Percentiles rank a stretch among this genome's conserved stretches.
Conservation (phyloP, 2,888 invertebrate genomes). For the Acronicta psi region DNA sequence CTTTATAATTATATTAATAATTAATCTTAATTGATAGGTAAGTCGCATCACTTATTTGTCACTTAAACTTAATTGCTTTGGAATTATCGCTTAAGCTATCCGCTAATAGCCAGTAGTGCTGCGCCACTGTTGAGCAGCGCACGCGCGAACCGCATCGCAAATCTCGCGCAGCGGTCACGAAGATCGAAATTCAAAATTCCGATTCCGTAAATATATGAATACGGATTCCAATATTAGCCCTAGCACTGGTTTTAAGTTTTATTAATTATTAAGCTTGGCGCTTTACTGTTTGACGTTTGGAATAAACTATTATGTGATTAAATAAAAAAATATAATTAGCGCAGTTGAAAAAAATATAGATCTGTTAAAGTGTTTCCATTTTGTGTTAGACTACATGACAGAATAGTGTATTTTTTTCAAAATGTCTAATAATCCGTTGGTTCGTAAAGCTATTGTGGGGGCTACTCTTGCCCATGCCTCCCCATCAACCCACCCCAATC, state of each 20-base stretch:
- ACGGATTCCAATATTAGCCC: not conserved
- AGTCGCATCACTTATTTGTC: slow-evolving; percentile 22
- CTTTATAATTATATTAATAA: slow-evolving; percentile 15
- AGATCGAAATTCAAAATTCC: slow-evolving; percentile 18
- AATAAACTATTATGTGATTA: not conserved
- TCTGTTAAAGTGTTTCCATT: slow-evolving; percentile 14
- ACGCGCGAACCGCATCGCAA: slow-evolving; percentile 64
- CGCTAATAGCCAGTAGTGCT: slow-evolving; percentile 53
- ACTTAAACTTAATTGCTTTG: slow-evolving; percentile 28
- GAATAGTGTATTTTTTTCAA: slow-evolving; percentile 44
- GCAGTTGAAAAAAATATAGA: not conserved
- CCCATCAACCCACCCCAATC: slow-evolving; percentile 58
- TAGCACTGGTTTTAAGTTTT: slow-evolving; percentile 2
- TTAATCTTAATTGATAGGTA: slow-evolving; percentile 38
- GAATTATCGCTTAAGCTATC: slow-evolving; percentile 23
- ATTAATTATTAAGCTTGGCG: slow-evolving; percentile 1
- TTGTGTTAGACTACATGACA: slow-evolving; percentile 13
- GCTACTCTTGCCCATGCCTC: slow-evolving; percentile 74
- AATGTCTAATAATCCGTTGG: slow-evolving; percentile 79
- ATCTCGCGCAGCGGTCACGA: slow-evolving; percentile 61
- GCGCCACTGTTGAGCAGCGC: slow-evolving; percentile 54
- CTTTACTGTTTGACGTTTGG: not conserved
- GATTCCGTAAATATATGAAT: not conserved
- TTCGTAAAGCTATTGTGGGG: slow-evolving; percentile 81
- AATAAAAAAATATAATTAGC: not conserved